Evolutionary conservation across 2,113 vertebrate species (phyloP).

Genomic region (Mohoua ochrocephala): DNA sequence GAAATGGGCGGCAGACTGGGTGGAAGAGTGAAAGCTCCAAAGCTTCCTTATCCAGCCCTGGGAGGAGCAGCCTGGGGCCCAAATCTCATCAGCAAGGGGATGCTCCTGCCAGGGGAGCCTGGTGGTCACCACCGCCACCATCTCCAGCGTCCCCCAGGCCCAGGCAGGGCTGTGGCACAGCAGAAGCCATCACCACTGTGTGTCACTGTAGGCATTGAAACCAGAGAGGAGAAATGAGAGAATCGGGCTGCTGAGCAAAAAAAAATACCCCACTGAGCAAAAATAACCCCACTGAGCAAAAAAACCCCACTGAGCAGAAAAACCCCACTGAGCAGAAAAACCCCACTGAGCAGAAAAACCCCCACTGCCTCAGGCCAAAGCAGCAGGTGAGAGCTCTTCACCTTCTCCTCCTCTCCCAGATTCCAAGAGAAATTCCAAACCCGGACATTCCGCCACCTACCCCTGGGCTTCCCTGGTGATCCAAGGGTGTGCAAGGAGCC

Average conservation of each 20-base stretch:
- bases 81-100: background rate
- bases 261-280: background rate
- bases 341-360: background rate
- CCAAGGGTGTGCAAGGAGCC: background rate
- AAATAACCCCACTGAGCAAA: no score
- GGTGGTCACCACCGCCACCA: background rate
- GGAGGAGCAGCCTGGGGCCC: background rate
- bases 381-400: background rate
- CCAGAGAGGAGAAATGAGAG: background rate
- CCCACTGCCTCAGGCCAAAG: background rate
- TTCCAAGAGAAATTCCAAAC: background rate
- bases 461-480: no score
- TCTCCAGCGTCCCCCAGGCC: background rate
- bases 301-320: no score
- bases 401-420: background rate
- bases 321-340: background rate
- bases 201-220: slow-evolving; percentile 65
- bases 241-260: background rate
- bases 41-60: background rate
- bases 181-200: slow-evolving; percentile 55
- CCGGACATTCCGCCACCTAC: fast-evolving
- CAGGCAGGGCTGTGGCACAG: background rate
- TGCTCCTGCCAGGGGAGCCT: background rate
- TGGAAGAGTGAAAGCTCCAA: background rate
- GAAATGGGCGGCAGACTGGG: background rate